A percentile compares a stretch with the other conserved stretches of the same genome.
phyloP scores from a whole-genome alignment of 2,113 vertebrate species.

The Sinocyclocheilus anshuiensis region DNA sequence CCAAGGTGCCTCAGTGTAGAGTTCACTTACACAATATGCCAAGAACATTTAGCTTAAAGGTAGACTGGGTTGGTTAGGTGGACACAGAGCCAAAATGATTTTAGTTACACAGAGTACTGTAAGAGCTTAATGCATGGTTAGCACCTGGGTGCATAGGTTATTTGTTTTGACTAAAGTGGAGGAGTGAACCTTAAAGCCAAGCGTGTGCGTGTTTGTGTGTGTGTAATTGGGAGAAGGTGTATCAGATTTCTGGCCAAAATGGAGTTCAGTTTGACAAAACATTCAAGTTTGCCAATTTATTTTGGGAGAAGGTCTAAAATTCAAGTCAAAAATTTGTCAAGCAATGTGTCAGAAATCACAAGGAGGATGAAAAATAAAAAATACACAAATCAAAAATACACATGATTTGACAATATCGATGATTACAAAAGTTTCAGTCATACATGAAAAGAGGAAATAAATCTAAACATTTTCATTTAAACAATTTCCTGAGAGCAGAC shows the following conservation, averaged over 20 bases:
- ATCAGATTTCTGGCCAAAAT: constrained; percentile 30
- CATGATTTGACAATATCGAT: neutral
- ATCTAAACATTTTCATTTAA: neutral
- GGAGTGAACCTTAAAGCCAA: constrained; percentile 20
- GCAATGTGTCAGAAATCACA: neutral
- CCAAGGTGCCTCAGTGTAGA: constrained; percentile 23
- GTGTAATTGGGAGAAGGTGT: neutral
- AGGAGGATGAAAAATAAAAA: neutral
- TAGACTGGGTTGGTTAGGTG: constrained; percentile 25
- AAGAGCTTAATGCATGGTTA: constrained; percentile 4
- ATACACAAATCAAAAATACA: neutral
- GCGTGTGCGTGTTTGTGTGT: neutral
- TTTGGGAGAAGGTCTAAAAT: constrained; percentile 1
- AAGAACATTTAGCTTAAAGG: constrained; percentile 49
- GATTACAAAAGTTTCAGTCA: neutral
- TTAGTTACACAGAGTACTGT: constrained; percentile 27
- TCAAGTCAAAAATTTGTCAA: neutral
- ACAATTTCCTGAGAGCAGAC: neutral
- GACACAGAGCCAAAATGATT: constrained; percentile 37
- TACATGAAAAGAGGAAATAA: neutral
- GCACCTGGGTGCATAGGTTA: neutral
- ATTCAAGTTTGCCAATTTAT: constrained; percentile 27
- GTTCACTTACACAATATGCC: constrained; percentile 45
- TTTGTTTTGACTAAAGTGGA: constrained; percentile 44
- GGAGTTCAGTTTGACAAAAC: constrained; percentile 12